A percentile compares a stretch with the other conserved stretches of the same genome.
These are phyloP conservation scores for Labroides dimidiatus DNA, from an alignment of 2,797 vertebrate species.

Conservation along the genomic window DNA sequence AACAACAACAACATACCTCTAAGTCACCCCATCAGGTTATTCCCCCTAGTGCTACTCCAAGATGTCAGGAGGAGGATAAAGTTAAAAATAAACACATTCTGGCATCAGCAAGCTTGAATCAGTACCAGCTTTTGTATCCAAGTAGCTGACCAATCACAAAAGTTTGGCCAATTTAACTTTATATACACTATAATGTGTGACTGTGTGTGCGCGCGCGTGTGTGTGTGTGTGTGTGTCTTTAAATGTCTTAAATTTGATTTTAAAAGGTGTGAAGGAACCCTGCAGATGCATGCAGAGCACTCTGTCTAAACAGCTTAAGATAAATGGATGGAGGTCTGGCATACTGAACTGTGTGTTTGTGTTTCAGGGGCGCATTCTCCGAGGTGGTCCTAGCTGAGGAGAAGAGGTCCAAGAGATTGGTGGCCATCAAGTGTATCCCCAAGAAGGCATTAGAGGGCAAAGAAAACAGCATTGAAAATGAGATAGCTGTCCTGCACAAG, in stretches of 20 bases:
- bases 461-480: conserved; percentile 97
- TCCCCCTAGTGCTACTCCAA: conserved; percentile 17
- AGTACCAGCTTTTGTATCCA: conserved; percentile 16
- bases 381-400: conserved; percentile 97
- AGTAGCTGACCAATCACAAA: conserved; percentile 7
- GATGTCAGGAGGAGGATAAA: conserved; percentile 30
- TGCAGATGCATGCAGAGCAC: conserved; percentile 4
- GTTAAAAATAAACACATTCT: conserved; percentile 62
- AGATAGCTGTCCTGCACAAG: conserved; percentile 97
- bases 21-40: conserved; percentile 46
- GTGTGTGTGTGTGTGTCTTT: too few species aligned
- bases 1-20: background rate
- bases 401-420: conserved; percentile 91
- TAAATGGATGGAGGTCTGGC: conserved; percentile 21
- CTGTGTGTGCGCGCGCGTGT: too few species aligned
- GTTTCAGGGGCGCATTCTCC: conserved; percentile 93
- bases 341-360: conserved; percentile 49
- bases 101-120: conserved; percentile 19
- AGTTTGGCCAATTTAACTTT: conserved; percentile 19
- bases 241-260: too few species aligned
- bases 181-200: too few species aligned
- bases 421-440: conserved; percentile 97
- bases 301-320: conserved; percentile 11
- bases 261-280: too few species aligned
- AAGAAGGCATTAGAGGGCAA: conserved; percentile 97